Conservation (phyloP, 2,888 invertebrate genomes). For the Xestia sexstrigata region DNA sequence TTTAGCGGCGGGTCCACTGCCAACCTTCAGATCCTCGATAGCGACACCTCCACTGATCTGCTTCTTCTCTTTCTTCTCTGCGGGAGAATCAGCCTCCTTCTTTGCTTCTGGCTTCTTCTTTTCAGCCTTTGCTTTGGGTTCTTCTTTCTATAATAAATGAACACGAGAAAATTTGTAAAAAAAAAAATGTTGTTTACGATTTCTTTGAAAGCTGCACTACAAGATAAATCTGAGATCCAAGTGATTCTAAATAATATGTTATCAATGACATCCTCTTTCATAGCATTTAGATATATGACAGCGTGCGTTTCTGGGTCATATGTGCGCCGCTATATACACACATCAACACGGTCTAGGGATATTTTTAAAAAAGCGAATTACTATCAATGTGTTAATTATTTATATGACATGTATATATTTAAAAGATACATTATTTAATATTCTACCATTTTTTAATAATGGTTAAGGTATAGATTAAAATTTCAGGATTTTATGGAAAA, state of each 20-base stretch:
- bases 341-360: too few species aligned
- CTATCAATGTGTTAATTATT: too few species aligned
- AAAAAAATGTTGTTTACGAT: background rate
- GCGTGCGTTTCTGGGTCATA: too few species aligned
- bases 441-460: too few species aligned
- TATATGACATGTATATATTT: too few species aligned
- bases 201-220: background rate
- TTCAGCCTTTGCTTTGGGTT: slow-evolving; percentile 80
- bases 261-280: too few species aligned
- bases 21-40: slow-evolving; percentile 95
- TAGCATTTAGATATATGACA: too few species aligned
- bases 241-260: background rate
- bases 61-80: slow-evolving; percentile 89
- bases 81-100: slow-evolving; percentile 75
- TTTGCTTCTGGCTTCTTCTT: slow-evolving; percentile 82
- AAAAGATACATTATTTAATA: too few species aligned
- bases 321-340: too few species aligned
- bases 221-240: background rate
- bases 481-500: too few species aligned
- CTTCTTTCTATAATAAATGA: slow-evolving; percentile 73
- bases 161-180: background rate
- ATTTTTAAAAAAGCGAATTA: too few species aligned
- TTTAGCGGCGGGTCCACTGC: slow-evolving; percentile 95
- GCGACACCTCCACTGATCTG: slow-evolving; percentile 94
- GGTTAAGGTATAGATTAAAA: too few species aligned